These are phyloP conservation scores for Fregetta grallaria DNA, from an alignment of 2,113 vertebrate genomes.

Conservation along the genomic window DNA sequence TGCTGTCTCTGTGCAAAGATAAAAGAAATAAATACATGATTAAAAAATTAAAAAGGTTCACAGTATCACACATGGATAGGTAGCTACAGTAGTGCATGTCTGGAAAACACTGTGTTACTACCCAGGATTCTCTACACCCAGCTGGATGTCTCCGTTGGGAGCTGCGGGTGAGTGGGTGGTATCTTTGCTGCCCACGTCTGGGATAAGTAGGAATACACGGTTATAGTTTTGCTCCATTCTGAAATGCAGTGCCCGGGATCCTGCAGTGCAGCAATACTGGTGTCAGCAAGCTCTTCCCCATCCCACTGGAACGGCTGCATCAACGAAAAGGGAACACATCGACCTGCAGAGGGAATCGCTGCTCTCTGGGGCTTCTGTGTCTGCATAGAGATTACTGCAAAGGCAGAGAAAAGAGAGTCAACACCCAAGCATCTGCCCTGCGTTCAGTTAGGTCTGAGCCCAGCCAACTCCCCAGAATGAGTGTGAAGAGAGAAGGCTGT, in stretches of 20 bases:
- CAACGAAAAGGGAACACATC: conserved; percentile 49
- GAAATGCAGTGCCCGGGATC: conserved; percentile 5
- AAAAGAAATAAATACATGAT: conserved; percentile 74
- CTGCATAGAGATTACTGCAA: conserved; percentile 79
- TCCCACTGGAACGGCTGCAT: conserved; percentile 40
- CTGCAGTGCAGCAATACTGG: conserved; percentile 29
- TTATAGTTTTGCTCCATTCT: conserved; percentile 34
- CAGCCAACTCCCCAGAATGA: neutral
- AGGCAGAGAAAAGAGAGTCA: neutral
- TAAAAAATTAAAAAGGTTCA: conserved; percentile 57
- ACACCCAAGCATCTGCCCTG: rapidly evolving
- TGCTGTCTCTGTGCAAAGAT: conserved; percentile 72
- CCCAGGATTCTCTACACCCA: conserved; percentile 45
- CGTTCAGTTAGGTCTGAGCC: rapidly evolving
- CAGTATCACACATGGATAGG: conserved; percentile 65
- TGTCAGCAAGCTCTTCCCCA: conserved; percentile 37
- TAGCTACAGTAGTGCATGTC: conserved; percentile 49
- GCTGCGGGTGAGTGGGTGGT: conserved; percentile 10
- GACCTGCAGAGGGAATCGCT: conserved; percentile 49
- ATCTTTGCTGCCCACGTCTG: conserved; percentile 22
- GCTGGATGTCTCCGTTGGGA: neutral
- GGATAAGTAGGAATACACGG: conserved; percentile 31
- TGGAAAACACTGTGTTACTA: conserved; percentile 56
- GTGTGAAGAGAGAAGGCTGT: neutral
- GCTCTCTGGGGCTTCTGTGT: conserved; percentile 58